Conservation (phyloP, 2,113 vertebrate genomes). For the Butorides virescens region DNA sequence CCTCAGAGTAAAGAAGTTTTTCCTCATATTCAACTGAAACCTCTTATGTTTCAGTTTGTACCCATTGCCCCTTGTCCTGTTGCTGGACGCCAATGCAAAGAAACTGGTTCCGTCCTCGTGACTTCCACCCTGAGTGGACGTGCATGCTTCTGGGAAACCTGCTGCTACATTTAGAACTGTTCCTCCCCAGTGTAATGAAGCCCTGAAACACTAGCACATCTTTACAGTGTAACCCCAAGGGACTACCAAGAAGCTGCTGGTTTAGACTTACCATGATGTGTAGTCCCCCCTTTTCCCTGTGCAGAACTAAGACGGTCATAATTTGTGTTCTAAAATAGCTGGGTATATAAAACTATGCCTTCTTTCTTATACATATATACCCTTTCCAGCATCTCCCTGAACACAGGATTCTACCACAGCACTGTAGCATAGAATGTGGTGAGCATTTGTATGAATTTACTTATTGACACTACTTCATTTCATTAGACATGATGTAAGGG, state of each 20-base stretch:
- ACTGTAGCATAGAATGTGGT: neutral
- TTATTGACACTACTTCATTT: neutral
- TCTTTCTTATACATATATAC: neutral
- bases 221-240: neutral
- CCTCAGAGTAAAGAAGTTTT: no score
- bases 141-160: neutral
- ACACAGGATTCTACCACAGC: neutral
- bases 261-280: neutral
- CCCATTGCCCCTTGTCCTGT: no score
- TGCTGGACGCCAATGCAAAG: no score
- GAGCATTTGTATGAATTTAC: neutral
- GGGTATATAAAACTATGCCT: neutral
- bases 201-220: neutral
- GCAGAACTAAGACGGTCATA: neutral
- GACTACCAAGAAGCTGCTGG: neutral
- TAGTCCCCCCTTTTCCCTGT: neutral
- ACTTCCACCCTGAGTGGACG: fast-evolving
- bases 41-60: no score
- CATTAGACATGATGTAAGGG: neutral
- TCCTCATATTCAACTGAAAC: no score
- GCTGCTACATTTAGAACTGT: neutral
- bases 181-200: neutral
- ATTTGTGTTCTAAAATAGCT: neutral
- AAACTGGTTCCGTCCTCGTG: no score
- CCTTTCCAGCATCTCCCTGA: neutral